Evolutionary conservation across 2,113 vertebrate species (phyloP), one percentile per base, ranked within the genome.

Genomic region (Capra hircus): DNA sequence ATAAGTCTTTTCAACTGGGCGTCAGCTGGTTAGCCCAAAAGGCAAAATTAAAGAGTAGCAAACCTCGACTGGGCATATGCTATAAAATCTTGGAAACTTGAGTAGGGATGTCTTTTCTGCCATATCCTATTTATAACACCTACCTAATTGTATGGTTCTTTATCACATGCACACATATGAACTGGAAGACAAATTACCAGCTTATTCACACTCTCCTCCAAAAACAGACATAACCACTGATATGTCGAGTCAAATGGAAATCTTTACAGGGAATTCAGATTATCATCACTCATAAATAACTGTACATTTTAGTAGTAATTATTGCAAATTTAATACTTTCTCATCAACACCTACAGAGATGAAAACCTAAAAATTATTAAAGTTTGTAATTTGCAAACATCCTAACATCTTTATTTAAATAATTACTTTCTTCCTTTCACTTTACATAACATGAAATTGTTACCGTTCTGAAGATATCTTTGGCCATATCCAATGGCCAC

Each of bases 81-180:
- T 98, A 94, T 98, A 99, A 99, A 98, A 99, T 98, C 99, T 98
- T 95, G 97, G 99, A 99, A 99, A 99, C 99, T 98, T 90, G 98
- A 99, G 99, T 94, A 98, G 98, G 98, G 98, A 78, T 97, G 98
- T 98, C 98, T 98, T 98, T 98, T 98, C 99, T 99, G 98, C 99
- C 99, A 99, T 99, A 98, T 99, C 99, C 99, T 99, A 99, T 99
- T 99, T 99, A 99, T 99, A 99, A 99, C 99, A 99, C 99, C 99
- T 99, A 97, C 83, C 98, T 97, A 97, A 98, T 96, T 99, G 98
- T 98, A 98, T 6, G 97, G 98, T 97, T 98, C 99, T 98, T 99
- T 98, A 99, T 92, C 97, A 98, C 33, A 87, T 82, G 94, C 94
- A 71, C 71, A 96, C 55, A 97, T 94, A 92, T 8, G 95, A 98